Percentiles rank a stretch among this genome's conserved stretches.
These are phyloP conservation scores for Calameuta idolon DNA, from an alignment of 2,888 invertebrate species.

Conservation along the genomic window DNA sequence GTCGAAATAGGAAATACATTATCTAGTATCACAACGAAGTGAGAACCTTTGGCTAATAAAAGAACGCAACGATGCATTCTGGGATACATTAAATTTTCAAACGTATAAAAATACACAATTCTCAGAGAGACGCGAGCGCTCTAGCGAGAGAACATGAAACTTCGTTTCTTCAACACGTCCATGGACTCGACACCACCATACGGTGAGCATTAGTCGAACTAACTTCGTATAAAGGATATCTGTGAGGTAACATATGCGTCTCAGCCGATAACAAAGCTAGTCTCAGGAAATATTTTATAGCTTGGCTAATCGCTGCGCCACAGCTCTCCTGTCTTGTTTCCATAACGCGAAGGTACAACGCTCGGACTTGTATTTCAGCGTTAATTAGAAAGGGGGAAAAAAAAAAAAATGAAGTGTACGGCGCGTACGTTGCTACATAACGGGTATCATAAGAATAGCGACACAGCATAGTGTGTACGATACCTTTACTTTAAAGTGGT, in stretches of 20 bases:
- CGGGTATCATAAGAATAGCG: slow-evolving; percentile 4
- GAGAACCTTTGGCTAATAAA: neutral
- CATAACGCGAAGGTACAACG: neutral
- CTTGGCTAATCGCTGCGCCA: neutral
- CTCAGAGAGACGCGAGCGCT: slow-evolving; percentile 38
- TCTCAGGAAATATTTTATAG: neutral
- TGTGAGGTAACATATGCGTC: neutral
- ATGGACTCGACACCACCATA: neutral
- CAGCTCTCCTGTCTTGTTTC: neutral
- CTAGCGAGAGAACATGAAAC: neutral
- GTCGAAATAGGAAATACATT: neutral
- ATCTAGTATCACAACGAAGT: neutral
- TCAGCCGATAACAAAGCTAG: neutral
- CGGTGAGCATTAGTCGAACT: neutral
- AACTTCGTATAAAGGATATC: neutral
- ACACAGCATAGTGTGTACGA: slow-evolving; percentile 29
- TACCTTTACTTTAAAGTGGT: slow-evolving; percentile 47
- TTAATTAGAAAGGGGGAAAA: neutral
- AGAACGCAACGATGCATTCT: neutral
- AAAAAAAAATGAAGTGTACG: slow-evolving; percentile 4
- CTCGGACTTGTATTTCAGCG: neutral
- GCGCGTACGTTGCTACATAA: slow-evolving; percentile 4
- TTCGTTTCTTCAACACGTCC: neutral
- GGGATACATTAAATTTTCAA: slow-evolving; percentile 19
- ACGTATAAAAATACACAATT: slow-evolving; percentile 54